Conservation (phyloP, 2,113 vertebrate species). For the Apodemus sylvaticus region DNA sequence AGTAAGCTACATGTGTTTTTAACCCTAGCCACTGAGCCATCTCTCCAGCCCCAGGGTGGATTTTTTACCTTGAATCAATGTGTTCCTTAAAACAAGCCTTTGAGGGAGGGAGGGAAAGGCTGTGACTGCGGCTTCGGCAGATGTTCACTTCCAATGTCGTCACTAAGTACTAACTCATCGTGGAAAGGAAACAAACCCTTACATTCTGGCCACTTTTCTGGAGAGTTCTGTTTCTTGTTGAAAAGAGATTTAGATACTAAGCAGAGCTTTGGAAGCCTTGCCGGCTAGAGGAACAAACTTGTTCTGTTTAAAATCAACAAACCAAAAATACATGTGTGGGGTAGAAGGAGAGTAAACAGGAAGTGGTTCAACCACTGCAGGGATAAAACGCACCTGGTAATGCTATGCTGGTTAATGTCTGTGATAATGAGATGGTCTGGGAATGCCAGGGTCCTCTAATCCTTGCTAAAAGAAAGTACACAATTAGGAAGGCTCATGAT, state of each 20-base stretch:
- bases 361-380: background rate
- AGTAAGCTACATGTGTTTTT: background rate
- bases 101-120: background rate
- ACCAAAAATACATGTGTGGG: background rate
- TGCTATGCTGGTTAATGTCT: background rate
- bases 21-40: background rate
- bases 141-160: background rate
- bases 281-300: background rate
- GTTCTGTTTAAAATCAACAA: background rate
- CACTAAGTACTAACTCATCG: background rate
- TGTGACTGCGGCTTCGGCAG: background rate
- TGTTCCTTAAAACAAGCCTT: background rate
- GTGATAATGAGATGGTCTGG: background rate
- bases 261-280: background rate
- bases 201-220: background rate
- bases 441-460: background rate
- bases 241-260: background rate
- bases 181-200: background rate
- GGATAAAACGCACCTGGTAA: background rate
- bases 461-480: slow-evolving; percentile 24
- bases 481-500: background rate
- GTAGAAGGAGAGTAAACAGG: background rate
- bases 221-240: background rate
- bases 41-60: background rate
- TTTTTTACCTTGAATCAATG: background rate